These are phyloP conservation scores for Lithobates sylvaticus DNA, from an alignment of 2,797 vertebrate genomes.

Conservation along the genomic window DNA sequence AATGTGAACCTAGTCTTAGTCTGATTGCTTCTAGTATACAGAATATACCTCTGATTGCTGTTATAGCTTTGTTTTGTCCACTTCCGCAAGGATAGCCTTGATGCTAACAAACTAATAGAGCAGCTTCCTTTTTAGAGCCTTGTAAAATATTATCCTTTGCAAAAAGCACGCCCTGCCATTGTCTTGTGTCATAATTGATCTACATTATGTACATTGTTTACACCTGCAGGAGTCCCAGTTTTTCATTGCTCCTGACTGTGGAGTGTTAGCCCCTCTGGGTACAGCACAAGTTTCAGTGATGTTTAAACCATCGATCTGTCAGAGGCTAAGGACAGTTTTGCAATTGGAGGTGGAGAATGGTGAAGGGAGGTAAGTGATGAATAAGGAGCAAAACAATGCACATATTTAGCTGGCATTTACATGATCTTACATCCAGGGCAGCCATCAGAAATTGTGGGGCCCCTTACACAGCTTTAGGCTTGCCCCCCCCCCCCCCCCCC, in stretches of 20 bases:
- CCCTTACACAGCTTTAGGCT: too few relatives aligned
- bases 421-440: too few relatives aligned
- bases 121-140: neutral
- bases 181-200: neutral
- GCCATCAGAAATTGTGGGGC: too few relatives aligned
- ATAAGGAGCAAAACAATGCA: neutral
- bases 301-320: conserved; percentile 78
- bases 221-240: conserved; percentile 74
- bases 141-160: neutral
- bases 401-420: too few relatives aligned
- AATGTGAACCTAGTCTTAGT: too few relatives aligned
- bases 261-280: conserved; percentile 79
- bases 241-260: conserved; percentile 77
- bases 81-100: neutral
- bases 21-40: too few relatives aligned
- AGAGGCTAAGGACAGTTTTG: conserved; percentile 81
- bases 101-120: too few relatives aligned
- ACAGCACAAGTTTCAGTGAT: conserved; percentile 77
- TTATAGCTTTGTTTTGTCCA: neutral
- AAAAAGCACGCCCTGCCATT: neutral
- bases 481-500: too few relatives aligned
- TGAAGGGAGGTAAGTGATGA: conserved; percentile 80
- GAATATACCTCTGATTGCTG: too few relatives aligned
- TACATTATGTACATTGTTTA: neutral
- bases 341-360: conserved; percentile 86